Evolutionary conservation across 2,888 invertebrate species (phyloP).

Genomic region (Temnothorax ravouxi): DNA sequence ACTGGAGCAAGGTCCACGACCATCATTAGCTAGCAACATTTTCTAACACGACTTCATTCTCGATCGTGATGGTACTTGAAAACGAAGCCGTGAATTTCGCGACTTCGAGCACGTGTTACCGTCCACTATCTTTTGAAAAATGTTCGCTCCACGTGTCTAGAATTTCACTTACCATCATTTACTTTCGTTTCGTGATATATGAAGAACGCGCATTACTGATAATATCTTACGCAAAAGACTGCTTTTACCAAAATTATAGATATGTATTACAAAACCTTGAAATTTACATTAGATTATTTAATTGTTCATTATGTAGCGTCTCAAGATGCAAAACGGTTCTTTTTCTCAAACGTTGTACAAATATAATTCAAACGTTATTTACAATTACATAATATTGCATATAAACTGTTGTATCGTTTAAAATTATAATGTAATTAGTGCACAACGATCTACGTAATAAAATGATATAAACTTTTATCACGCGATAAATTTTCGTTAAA

Average conservation of each 20-base stretch:
- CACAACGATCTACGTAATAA: background rate
- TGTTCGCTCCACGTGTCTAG: background rate
- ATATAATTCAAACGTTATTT: background rate
- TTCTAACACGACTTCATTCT: background rate
- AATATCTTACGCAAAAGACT: background rate
- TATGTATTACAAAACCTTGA: background rate
- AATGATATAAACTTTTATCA: conserved; percentile 30
- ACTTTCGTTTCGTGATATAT: background rate
- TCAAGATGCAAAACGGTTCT: background rate
- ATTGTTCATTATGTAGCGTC: background rate
- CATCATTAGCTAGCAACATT: conserved; percentile 66
- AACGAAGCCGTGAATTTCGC: background rate
- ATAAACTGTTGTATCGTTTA: background rate
- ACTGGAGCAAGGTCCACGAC: conserved; percentile 74
- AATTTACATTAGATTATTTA: background rate
- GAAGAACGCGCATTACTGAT: background rate
- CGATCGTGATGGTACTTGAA: conserved; percentile 9
- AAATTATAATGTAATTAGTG: background rate
- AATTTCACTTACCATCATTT: background rate
- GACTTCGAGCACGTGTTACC: background rate
- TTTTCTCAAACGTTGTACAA: background rate
- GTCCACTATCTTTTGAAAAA: background rate
- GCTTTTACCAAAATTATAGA: background rate
- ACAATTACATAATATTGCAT: background rate
- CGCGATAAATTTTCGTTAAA: background rate